phyloP scores from a whole-genome alignment of 2,888 invertebrate genomes.

The Chrysolina americana region DNA sequence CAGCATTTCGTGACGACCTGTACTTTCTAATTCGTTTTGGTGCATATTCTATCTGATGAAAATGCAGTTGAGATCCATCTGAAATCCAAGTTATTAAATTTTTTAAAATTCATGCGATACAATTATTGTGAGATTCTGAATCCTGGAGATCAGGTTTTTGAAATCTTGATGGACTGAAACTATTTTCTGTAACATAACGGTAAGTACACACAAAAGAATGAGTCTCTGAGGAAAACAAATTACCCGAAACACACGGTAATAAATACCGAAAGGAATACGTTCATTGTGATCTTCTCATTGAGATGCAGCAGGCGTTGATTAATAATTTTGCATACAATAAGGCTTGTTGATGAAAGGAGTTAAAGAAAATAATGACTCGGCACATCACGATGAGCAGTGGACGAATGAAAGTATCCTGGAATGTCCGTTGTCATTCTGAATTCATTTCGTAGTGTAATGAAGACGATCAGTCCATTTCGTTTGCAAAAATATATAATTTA shows the following conservation, averaged over 20 bases:
- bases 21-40: no score
- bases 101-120: no score
- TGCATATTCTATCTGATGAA: no score
- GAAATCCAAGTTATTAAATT: no score
- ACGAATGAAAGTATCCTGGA: slow-evolving; percentile 7
- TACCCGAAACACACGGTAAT: neutral
- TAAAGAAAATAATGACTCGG: slow-evolving; percentile 12
- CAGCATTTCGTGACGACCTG: no score
- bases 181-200: no score
- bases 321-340: slow-evolving; percentile 20
- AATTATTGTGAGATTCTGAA: no score
- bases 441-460: neutral
- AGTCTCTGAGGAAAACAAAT: neutral
- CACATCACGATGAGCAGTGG: neutral
- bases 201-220: neutral
- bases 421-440: slow-evolving; percentile 13
- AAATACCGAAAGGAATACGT: neutral
- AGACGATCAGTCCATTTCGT: neutral
- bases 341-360: slow-evolving; percentile 20
- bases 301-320: slow-evolving; percentile 2
- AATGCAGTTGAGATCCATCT: no score
- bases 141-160: no score
- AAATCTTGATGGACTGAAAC: no score
- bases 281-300: slow-evolving; percentile 9
- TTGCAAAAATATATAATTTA: neutral